Evolutionary conservation across 2,113 vertebrate genomes (phyloP).

Genomic region (Salvelinus alpinus): DNA sequence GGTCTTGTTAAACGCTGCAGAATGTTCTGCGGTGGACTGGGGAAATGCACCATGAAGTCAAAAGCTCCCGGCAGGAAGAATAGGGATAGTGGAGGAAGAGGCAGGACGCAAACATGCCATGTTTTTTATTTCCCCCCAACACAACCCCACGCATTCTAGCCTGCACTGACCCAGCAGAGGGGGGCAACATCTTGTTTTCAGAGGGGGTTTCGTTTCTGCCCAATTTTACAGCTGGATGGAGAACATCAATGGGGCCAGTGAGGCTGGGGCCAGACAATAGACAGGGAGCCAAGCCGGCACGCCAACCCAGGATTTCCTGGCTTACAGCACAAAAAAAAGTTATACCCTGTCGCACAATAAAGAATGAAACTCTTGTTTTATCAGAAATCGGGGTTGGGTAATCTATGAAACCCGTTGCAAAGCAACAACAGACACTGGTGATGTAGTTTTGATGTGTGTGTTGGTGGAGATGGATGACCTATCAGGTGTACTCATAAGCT

Average conservation of each 20-base stretch:
- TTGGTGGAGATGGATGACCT: conserved; percentile 3
- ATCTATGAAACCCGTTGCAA: conserved; percentile 4
- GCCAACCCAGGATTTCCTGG: conserved; percentile 73
- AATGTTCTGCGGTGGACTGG: conserved; percentile 52
- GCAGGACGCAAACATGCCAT: conserved; percentile 36
- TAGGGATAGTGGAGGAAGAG: conserved; percentile 52
- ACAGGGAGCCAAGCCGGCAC: conserved; percentile 53
- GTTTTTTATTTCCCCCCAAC: conserved; percentile 24
- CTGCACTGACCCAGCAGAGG: conserved; percentile 39
- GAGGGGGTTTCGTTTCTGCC: conserved; percentile 52
- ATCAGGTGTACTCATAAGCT: conserved; percentile 26
- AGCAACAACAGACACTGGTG: not conserved
- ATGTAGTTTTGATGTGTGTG: conserved; percentile 15
- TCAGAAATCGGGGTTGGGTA: conserved; percentile 38
- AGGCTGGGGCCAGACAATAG: conserved; percentile 61
- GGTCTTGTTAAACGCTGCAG: conserved; percentile 58
- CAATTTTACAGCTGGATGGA: conserved; percentile 79
- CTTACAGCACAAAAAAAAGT: conserved; percentile 50
- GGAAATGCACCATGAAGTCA: too few relatives aligned
- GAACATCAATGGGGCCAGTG: conserved; percentile 71
- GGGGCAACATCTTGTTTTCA: conserved; percentile 67
- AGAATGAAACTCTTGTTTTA: conserved; percentile 39
- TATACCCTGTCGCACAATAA: conserved; percentile 22
- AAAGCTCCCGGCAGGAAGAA: conserved; percentile 48
- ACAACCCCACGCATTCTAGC: conserved; percentile 28